These are phyloP conservation scores for Dryadula phaetusa DNA, from an alignment of 2,888 invertebrate species.

Conservation along the genomic window DNA sequence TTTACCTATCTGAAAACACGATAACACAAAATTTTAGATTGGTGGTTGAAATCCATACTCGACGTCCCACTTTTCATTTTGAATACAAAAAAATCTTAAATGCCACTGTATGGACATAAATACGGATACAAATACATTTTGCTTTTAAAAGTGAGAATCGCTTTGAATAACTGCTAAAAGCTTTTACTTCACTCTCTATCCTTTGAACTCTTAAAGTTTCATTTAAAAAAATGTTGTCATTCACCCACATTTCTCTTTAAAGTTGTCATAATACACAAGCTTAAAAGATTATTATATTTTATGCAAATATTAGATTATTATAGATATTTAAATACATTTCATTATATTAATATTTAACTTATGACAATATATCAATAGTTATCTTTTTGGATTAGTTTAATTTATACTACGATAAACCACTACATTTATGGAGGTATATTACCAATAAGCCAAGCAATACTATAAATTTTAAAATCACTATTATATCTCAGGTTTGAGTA, in stretches of 20 bases:
- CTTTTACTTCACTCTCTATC: slow-evolving; percentile 34
- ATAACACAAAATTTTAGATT: slow-evolving; percentile 30
- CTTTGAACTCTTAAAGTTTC: slow-evolving; percentile 31
- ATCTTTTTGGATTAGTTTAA: too few species aligned
- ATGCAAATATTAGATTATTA: neutral
- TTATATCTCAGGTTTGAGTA: too few species aligned
- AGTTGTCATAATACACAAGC: neutral
- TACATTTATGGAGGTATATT: too few species aligned
- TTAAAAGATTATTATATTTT: slow-evolving; percentile 13
- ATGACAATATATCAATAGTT: too few species aligned
- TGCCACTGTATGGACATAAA: slow-evolving; percentile 54
- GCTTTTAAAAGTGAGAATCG: slow-evolving; percentile 32
- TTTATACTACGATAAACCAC: too few species aligned
- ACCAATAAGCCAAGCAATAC: too few species aligned
- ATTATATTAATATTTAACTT: too few species aligned
- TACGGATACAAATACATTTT: slow-evolving; percentile 46
- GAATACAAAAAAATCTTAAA: slow-evolving; percentile 64
- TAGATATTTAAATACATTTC: too few species aligned
- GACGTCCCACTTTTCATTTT: slow-evolving; percentile 56
- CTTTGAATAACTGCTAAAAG: slow-evolving; percentile 40
- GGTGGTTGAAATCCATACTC: slow-evolving; percentile 37
- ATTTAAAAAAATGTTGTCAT: slow-evolving; percentile 26
- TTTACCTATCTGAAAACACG: neutral
- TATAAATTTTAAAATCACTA: too few species aligned
- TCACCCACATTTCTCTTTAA: slow-evolving; percentile 18